phyloP scores from a whole-genome alignment of 2,797 vertebrate species.

The Luscinia megarhynchos region DNA sequence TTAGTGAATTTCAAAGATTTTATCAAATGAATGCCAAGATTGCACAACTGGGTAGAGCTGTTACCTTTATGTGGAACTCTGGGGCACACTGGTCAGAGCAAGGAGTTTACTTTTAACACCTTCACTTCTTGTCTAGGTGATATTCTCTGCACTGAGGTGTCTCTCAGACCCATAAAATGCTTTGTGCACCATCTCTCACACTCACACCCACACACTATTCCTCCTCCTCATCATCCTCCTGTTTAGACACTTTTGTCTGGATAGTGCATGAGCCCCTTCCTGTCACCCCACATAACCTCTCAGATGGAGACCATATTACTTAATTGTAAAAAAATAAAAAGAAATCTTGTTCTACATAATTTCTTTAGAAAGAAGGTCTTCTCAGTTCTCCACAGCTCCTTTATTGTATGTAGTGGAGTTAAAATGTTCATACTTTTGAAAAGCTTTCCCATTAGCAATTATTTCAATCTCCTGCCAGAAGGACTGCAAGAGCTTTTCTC shows the following conservation, averaged over 20 bases:
- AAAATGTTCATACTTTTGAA: constrained; percentile 3
- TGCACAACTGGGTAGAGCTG: background rate
- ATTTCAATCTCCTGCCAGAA: background rate
- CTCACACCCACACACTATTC: background rate
- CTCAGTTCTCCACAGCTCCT: background rate
- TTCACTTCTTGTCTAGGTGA: background rate
- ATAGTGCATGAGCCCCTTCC: background rate
- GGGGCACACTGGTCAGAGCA: background rate
- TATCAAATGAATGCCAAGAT: background rate
- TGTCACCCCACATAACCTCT: background rate
- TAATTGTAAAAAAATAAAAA: background rate
- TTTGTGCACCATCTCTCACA: background rate
- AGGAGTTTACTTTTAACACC: background rate
- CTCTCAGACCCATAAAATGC: background rate
- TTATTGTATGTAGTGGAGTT: background rate
- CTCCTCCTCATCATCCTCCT: background rate
- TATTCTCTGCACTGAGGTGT: background rate
- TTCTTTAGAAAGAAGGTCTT: background rate
- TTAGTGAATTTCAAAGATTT: background rate
- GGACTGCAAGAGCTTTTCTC: background rate
- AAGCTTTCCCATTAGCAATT: constrained; percentile 16
- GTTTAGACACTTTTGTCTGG: background rate
- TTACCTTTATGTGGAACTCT: background rate
- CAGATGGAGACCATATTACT: background rate
- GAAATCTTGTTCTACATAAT: background rate